Conservation (phyloP, 2,113 vertebrate genomes). For the Labeo catla region DNA sequence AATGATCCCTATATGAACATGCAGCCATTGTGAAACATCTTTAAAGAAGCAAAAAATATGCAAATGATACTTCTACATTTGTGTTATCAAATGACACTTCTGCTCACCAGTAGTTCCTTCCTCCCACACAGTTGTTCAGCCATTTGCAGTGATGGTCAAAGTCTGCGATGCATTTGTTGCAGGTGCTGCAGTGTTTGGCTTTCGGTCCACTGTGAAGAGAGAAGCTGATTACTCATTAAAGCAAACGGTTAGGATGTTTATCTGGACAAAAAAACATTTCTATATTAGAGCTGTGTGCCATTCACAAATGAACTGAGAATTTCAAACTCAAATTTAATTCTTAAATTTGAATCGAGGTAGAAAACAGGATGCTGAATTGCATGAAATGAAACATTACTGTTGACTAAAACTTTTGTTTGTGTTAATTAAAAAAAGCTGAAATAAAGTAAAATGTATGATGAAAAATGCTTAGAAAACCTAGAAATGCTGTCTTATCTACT, state of each 20-base stretch:
- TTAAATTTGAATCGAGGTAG: background rate
- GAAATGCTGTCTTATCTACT: background rate
- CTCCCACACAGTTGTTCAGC: constrained; percentile 84
- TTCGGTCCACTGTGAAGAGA: constrained; percentile 69
- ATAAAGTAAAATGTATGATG: background rate
- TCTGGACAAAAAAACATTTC: background rate
- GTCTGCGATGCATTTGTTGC: constrained; percentile 83
- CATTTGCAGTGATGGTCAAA: constrained; percentile 86
- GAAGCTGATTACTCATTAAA: background rate
- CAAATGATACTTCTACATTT: background rate
- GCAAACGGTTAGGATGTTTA: background rate
- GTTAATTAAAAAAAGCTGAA: background rate
- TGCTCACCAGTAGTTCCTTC: constrained; percentile 81
- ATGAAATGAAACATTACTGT: background rate
- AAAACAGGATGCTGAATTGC: background rate
- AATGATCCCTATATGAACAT: background rate
- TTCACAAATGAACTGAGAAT: background rate
- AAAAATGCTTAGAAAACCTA: background rate
- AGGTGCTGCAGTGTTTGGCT: constrained; percentile 81
- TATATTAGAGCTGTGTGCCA: background rate
- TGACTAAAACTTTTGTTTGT: background rate
- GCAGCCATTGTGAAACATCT: background rate
- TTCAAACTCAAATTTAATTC: background rate
- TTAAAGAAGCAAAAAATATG: background rate
- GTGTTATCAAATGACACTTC: background rate